These are phyloP conservation scores for Catalaphyllia jardinei DNA, from an alignment of 64 coral and sea anemone species.

Conservation along the genomic window DNA sequence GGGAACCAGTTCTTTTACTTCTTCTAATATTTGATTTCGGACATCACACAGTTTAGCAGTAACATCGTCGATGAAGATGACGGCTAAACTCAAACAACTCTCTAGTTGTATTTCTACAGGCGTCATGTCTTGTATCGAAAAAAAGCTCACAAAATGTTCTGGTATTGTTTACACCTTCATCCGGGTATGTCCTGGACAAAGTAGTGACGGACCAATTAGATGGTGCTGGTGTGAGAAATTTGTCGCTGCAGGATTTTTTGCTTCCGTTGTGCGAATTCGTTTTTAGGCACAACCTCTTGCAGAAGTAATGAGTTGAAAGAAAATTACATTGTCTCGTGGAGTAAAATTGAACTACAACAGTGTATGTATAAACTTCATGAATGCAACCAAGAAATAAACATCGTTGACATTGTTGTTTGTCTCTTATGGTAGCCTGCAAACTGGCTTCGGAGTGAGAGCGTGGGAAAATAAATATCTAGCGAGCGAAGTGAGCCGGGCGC, in stretches of 20 bases:
- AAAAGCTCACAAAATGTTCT: not conserved
- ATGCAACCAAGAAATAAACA: constrained; percentile 20
- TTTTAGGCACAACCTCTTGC: not conserved
- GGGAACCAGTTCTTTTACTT: constrained; percentile 16
- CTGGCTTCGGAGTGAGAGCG: too few relatives aligned
- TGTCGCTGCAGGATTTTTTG: too few relatives aligned
- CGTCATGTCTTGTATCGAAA: not conserved
- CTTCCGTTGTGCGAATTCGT: not conserved
- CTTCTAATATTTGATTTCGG: constrained; percentile 4
- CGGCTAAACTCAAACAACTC: not conserved
- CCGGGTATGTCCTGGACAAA: not conserved
- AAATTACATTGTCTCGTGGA: not conserved
- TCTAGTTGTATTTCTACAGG: constrained; percentile 7
- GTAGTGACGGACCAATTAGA: too few relatives aligned
- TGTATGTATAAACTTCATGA: constrained; percentile 17
- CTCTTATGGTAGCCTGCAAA: constrained; percentile 3
- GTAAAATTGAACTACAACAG: constrained; percentile 15
- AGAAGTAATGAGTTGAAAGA: not conserved
- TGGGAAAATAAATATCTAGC: too few relatives aligned
- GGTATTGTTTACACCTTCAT: not conserved
- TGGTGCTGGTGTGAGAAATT: too few relatives aligned
- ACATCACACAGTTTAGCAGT: constrained; percentile 6
- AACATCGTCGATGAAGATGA: constrained; percentile 20
- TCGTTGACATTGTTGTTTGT: constrained; percentile 12
- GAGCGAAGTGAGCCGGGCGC: too few relatives aligned